A percentile compares a stretch with the other conserved stretches of the same genome.
These are phyloP conservation scores for Peucedramus taeniatus DNA, from an alignment of 2,113 vertebrate species.

Conservation along the genomic window DNA sequence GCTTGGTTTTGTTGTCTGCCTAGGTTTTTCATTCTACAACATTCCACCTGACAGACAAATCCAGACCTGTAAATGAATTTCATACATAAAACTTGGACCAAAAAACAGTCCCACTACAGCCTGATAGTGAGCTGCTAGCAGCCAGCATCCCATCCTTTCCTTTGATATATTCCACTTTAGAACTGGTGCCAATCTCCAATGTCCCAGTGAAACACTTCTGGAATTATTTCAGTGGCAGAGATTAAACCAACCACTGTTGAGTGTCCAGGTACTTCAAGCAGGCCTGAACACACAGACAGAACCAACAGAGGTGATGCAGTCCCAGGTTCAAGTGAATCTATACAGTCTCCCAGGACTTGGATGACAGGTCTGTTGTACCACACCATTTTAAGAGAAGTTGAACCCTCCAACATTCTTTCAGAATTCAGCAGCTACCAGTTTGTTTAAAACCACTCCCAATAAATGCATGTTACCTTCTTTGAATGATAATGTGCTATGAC, in stretches of 20 bases:
- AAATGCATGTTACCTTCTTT: background rate
- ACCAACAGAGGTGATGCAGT: accelerated
- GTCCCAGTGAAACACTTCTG: background rate
- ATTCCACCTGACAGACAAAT: background rate
- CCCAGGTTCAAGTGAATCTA: background rate
- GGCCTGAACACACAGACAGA: background rate
- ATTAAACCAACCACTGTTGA: background rate
- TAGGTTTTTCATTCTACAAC: background rate
- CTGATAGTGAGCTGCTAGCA: background rate
- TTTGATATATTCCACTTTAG: background rate
- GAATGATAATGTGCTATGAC: background rate
- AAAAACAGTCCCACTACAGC: background rate
- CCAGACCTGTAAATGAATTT: background rate
- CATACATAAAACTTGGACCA: background rate
- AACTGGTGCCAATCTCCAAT: background rate
- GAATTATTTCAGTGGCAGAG: background rate
- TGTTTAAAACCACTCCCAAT: background rate
- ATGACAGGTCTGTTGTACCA: background rate
- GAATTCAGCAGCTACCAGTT: background rate
- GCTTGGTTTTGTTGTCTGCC: background rate
- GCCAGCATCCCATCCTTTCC: background rate
- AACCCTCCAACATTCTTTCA: background rate
- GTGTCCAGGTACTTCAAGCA: too few relatives aligned
- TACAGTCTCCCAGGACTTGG: background rate
- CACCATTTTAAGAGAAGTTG: background rate